Conservation (phyloP, 2,888 invertebrate genomes). For the Idaea dimidiata region DNA sequence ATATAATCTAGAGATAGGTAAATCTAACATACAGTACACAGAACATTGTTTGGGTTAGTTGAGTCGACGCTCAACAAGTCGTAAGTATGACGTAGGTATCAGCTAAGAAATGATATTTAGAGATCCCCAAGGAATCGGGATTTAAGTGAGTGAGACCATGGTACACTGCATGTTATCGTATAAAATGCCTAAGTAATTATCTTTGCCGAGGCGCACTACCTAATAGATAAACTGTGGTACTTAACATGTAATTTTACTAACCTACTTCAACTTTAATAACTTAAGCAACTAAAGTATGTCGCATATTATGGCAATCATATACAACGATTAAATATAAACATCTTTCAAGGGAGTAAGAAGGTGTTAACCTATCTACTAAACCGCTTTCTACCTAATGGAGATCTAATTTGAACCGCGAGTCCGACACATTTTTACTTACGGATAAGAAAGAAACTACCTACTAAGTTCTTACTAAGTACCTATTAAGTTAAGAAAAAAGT, state of each 20-base stretch:
- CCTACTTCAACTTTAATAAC: background rate
- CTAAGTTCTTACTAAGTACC: no score
- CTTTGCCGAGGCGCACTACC: background rate
- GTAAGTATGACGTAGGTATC: no score
- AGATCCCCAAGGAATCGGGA: no score
- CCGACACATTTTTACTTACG: background rate
- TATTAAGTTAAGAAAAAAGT: no score
- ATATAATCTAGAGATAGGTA: no score
- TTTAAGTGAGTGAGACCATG: no score
- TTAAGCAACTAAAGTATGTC: background rate
- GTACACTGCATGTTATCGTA: no score
- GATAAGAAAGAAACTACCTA: background rate
- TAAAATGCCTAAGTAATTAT: no score
- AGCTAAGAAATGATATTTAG: no score
- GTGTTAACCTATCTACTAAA: constrained; percentile 20
- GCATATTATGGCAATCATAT: background rate
- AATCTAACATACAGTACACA: no score
- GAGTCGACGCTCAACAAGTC: no score
- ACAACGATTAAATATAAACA: background rate
- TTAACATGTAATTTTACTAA: background rate
- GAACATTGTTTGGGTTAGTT: no score
- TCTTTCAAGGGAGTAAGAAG: background rate
- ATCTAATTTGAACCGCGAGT: constrained; percentile 9
- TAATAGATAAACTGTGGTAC: background rate
- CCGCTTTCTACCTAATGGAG: constrained; percentile 50